Conservation (phyloP, 2,888 invertebrate species). For the Drosophila robusta region DNA sequence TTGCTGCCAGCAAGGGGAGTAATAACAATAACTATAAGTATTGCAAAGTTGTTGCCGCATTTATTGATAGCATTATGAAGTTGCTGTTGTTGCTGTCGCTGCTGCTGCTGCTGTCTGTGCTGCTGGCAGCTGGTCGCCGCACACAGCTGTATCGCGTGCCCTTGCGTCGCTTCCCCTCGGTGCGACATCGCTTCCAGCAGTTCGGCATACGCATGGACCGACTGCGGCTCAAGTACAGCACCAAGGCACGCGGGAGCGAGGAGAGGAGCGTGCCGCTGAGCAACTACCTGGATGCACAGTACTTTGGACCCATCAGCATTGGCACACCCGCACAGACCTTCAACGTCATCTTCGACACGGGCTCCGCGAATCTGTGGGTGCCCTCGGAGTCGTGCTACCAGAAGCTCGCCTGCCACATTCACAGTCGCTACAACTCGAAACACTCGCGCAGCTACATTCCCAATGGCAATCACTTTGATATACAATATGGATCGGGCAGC, state of each 20-base stretch:
- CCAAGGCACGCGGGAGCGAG: conserved; percentile 67
- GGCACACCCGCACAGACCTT: conserved; percentile 96
- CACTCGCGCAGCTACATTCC: conserved; percentile 91
- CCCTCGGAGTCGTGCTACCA: conserved; percentile 97
- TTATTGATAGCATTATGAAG: conserved; percentile 41
- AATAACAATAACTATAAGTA: conserved; percentile 10
- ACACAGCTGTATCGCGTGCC: conserved; percentile 87
- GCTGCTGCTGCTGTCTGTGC: conserved; percentile 3
- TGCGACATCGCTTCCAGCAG: conserved; percentile 88
- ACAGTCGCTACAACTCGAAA: conserved; percentile 96
- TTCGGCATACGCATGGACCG: conserved; percentile 88
- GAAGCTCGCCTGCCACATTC: conserved; percentile 97
- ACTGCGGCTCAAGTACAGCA: conserved; percentile 76
- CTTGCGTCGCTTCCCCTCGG: conserved; percentile 89
- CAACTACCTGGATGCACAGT: conserved; percentile 97
- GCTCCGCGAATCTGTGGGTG: conserved; percentile 99
- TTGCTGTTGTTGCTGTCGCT: conserved; percentile 5
- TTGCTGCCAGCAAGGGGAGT: conserved; percentile 19
- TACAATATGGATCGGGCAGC: conserved; percentile 71
- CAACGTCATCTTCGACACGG: conserved; percentile 98
- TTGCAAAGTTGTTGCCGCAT: neutral
- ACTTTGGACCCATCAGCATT: conserved; percentile 95
- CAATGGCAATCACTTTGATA: conserved; percentile 88
- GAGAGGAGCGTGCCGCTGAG: conserved; percentile 91
- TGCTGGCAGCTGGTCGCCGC: conserved; percentile 4